A percentile compares a stretch with the other conserved stretches of the same genome.
Evolutionary conservation across 2,888 invertebrate species (phyloP).

Genomic region (Papilio demoleus): DNA sequence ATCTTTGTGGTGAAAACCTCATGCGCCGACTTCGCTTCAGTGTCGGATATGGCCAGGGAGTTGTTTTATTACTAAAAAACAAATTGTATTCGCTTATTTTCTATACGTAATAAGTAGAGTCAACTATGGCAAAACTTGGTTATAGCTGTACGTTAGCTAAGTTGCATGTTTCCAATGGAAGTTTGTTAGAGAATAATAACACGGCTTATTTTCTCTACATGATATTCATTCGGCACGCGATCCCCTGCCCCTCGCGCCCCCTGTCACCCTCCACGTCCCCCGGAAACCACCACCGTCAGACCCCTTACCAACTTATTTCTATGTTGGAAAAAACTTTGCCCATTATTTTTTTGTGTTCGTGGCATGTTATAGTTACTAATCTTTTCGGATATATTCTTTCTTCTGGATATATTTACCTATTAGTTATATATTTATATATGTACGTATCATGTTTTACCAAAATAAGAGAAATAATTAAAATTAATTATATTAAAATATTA

Average conservation of each 20-base stretch:
- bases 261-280: neutral
- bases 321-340: slow-evolving; percentile 23
- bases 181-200: slow-evolving; percentile 17
- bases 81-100: neutral
- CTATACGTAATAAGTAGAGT: neutral
- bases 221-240: slow-evolving; percentile 34
- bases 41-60: too few species aligned
- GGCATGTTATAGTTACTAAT: slow-evolving; percentile 13
- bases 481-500: too few species aligned
- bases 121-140: neutral
- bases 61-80: too few species aligned
- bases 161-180: slow-evolving; percentile 21
- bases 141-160: neutral
- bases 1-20: too few species aligned
- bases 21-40: too few species aligned
- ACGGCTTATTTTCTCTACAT: slow-evolving; percentile 26
- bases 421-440: neutral
- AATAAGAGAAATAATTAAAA: too few species aligned
- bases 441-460: neutral
- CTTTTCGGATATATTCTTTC: neutral
- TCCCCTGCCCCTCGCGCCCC: neutral
- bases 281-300: too few species aligned
- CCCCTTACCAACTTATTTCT: slow-evolving; percentile 14
- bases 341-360: slow-evolving; percentile 25
- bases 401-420: neutral